Conservation (phyloP, 2,888 invertebrate species). For the Amorpha juglandis region DNA sequence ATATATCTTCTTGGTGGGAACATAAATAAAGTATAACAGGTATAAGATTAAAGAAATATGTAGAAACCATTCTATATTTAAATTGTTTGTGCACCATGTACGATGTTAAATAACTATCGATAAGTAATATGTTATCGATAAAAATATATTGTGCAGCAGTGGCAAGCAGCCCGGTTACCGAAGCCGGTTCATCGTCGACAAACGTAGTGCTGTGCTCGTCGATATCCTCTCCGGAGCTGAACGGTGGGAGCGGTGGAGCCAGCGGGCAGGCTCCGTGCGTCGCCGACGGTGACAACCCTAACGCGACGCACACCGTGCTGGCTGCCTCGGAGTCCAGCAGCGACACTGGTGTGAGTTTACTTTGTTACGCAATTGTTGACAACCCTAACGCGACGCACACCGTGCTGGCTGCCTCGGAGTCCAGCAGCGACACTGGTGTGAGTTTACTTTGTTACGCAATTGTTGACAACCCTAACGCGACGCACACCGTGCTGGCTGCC, state of each 20-base stretch:
- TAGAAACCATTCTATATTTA: too few species aligned
- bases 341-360: constrained; percentile 68
- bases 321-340: constrained; percentile 72
- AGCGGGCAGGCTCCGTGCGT: constrained; percentile 30
- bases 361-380: too few species aligned
- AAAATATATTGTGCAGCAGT: constrained; percentile 50
- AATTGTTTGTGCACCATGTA: too few species aligned
- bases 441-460: too few species aligned
- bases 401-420: constrained; percentile 58
- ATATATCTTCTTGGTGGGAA: too few species aligned
- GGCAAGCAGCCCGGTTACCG: constrained; percentile 62
- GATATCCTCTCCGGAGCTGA: constrained; percentile 78
- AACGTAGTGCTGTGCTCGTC: constrained; percentile 65
- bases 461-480: constrained; percentile 29
- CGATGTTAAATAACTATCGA: too few species aligned
- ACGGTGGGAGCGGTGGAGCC: constrained; percentile 42
- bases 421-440: constrained; percentile 78
- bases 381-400: constrained; percentile 33
- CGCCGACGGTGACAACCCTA: constrained; percentile 11
- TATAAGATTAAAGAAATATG: too few species aligned
- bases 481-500: constrained; percentile 43
- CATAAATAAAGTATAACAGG: too few species aligned
- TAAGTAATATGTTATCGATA: neutral
- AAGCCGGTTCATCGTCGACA: constrained; percentile 43
- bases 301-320: constrained; percentile 37